A percentile compares a stretch with the other conserved stretches of the same genome.
Evolutionary conservation across 2,797 vertebrate species (phyloP).

Genomic region (Sebastes alutus): DNA sequence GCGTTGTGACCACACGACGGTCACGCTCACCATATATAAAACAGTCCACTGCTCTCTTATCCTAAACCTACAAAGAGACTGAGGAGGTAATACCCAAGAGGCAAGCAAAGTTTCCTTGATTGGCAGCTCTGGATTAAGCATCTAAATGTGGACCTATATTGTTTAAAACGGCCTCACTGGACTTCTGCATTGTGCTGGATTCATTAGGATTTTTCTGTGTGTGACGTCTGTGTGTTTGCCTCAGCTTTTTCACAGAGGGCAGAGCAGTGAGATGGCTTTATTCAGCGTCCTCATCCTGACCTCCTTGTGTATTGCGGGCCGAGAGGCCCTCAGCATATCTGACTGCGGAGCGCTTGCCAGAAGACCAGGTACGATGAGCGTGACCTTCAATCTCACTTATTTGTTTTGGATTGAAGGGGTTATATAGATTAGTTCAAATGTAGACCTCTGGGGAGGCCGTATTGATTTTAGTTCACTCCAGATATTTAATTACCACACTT

Average conservation of each 20-base stretch:
- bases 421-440: not conserved
- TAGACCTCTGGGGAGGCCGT: not conserved
- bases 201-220: slow-evolving; percentile 9
- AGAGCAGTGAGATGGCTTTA: slow-evolving; percentile 66
- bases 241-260: slow-evolving; percentile 53
- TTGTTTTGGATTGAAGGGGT: not conserved
- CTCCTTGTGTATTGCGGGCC: slow-evolving; percentile 62
- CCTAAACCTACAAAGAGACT: slow-evolving; percentile 29
- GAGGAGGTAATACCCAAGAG: slow-evolving; percentile 45
- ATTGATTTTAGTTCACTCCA: slow-evolving; percentile 7
- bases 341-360: slow-evolving; percentile 64
- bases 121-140: slow-evolving; percentile 33
- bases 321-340: slow-evolving; percentile 58
- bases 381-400: slow-evolving; percentile 11
- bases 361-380: slow-evolving; percentile 62
- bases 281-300: slow-evolving; percentile 65
- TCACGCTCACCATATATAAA: slow-evolving; percentile 46
- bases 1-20: slow-evolving; percentile 9
- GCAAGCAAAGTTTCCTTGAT: not conserved
- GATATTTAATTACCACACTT: slow-evolving; percentile 2
- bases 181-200: slow-evolving; percentile 30
- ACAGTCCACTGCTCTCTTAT: not conserved
- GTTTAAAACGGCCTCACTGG: not conserved
- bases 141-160: slow-evolving; percentile 4
- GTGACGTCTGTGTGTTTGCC: slow-evolving; percentile 47